Conservation (phyloP, 2,113 vertebrate genomes). For the Bothrops jararaca region DNA sequence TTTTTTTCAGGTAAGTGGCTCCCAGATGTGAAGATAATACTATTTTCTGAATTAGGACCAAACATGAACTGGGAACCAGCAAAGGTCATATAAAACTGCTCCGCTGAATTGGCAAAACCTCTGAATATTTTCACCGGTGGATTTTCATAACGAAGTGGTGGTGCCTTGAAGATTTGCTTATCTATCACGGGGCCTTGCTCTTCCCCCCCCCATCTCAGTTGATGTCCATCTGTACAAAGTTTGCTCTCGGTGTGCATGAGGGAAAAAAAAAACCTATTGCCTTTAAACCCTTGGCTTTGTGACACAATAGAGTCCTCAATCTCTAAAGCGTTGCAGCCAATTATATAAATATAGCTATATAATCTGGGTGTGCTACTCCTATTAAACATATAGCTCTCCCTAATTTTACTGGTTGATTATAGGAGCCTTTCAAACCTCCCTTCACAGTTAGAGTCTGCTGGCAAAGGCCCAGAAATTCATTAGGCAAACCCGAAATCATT, state of each 20-base stretch:
- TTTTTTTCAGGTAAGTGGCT: too few species aligned
- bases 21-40: not conserved
- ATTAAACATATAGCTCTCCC: not conserved
- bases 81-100: not conserved
- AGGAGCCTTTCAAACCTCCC: not conserved
- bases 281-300: not conserved
- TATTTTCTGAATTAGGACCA: not conserved
- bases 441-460: not conserved
- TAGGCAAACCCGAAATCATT: constrained; percentile 11
- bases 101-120: not conserved
- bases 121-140: not conserved
- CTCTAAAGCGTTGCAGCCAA: not conserved
- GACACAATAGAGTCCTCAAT: not conserved
- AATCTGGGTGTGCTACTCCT: not conserved
- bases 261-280: not conserved
- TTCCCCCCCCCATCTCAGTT: fast-evolving
- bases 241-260: not conserved
- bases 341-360: not conserved
- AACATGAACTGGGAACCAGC: not conserved
- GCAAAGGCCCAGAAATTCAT: constrained; percentile 14
- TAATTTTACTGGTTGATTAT: not conserved
- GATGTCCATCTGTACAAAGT: not conserved
- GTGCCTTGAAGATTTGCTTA: not conserved
- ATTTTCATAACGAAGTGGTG: not conserved
- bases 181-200: not conserved